A percentile compares a stretch with the other conserved stretches of the same genome.
These are phyloP conservation scores for Ardeotis arabs DNA, from an alignment of 2,113 vertebrate species.

Conservation along the genomic window DNA sequence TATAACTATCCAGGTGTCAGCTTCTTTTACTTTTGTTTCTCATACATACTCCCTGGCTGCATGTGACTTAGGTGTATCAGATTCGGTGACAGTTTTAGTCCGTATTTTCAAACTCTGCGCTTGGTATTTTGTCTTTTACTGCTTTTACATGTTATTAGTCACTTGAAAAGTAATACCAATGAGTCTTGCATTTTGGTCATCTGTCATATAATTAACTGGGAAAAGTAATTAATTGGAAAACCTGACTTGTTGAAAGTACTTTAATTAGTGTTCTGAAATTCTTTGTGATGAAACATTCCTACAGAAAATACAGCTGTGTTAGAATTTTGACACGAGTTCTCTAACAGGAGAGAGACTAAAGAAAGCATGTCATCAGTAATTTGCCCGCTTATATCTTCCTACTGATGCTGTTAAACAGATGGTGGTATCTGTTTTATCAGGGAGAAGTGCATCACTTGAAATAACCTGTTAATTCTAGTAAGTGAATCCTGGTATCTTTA, in stretches of 20 bases:
- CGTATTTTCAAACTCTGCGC: neutral
- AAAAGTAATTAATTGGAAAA: conserved; percentile 51
- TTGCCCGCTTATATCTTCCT: neutral
- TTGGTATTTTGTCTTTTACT: neutral
- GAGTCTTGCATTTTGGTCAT: neutral
- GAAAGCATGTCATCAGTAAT: neutral
- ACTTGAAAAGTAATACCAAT: neutral
- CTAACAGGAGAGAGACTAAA: neutral
- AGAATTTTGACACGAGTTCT: neutral
- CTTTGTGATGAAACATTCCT: conserved; percentile 5
- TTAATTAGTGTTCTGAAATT: conserved; percentile 33
- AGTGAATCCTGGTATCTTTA: neutral
- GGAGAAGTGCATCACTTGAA: conserved; percentile 1
- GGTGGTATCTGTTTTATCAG: neutral
- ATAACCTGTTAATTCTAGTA: conserved; percentile 47
- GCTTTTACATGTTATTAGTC: neutral
- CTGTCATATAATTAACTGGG: conserved; percentile 21
- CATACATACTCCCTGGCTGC: rapidly evolving
- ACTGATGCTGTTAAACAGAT: conserved; percentile 18
- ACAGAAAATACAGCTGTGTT: neutral
- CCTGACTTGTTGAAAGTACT: conserved; percentile 14
- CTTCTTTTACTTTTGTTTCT: neutral
- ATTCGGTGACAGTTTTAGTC: neutral
- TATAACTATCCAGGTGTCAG: neutral
- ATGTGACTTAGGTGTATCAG: neutral